Evolutionary conservation across 2,797 vertebrate species (phyloP), one percentile per base, ranked within the genome.

Genomic region (Cetoscarus ocellatus): DNA sequence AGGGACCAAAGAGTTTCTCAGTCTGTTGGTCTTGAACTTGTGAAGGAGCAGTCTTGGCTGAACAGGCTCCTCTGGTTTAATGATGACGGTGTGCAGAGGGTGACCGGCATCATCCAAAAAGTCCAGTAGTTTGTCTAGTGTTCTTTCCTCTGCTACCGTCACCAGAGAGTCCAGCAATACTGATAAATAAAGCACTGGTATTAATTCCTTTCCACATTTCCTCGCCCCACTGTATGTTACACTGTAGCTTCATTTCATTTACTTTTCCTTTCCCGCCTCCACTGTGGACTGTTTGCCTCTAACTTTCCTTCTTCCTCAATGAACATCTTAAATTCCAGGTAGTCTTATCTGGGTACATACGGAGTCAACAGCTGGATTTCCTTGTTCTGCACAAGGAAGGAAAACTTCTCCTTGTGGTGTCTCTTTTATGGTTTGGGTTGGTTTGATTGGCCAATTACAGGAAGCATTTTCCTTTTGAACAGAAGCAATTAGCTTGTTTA

Each of bases 241-340:
- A n/a, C n/a, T n/a, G 38, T 73, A 66, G 56, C 48, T 61, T 71
- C 50, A 47, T 52, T 59, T 40, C 6, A 43, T 58, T 67, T 35
- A 38, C 18, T 59, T 43, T 64, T 49, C 48, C 27, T 64, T 36
- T 0, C 27, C 43, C 1, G 11, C 52, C 48, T 70, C 57, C 67
- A 42, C 56, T 52, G 14, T 35, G 53, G n/a, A 40, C 47, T 3
- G 12, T 48, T 58, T 12, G 63, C 44, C 52, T 61, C 14, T 27
- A 13, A 12, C 53, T 70, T 61, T 27, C 44, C 36, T 39, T 39
- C 40, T 44, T 50, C 27, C 19, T 15, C 15, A 43, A n/a, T 53
- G 15, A 44, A 59, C 15, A 54, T 5, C 1, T 1, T 8, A 53
- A 14, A 27, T 39, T 18, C 7, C 50, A 66, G 10, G 10, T 19